phyloP scores from a whole-genome alignment of 2,888 invertebrate species.

The Meteorus colon region DNA sequence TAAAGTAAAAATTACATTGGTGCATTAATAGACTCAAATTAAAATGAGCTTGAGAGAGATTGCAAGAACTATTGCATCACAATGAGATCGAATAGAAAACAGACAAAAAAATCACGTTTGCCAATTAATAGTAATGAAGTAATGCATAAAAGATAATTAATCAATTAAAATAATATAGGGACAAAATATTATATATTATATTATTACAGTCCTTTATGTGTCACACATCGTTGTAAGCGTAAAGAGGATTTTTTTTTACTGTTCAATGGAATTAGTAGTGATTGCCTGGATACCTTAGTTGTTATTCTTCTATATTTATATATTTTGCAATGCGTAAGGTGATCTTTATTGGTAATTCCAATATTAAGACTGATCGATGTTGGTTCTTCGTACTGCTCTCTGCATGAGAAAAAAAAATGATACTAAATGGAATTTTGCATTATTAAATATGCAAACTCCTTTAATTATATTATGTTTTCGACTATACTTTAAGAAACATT shows the following conservation, averaged over 20 bases:
- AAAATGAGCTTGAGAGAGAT: conserved; percentile 21
- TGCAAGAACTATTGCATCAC: conserved; percentile 22
- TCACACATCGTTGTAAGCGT: conserved; percentile 62
- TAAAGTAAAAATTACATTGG: conserved; percentile 52
- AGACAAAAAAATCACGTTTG: conserved; percentile 60
- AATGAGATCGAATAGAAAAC: conserved; percentile 37
- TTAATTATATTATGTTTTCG: conserved; percentile 16
- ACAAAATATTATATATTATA: conserved; percentile 58
- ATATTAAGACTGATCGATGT: conserved; percentile 73
- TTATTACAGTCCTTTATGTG: conserved; percentile 63
- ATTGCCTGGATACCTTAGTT: conserved; percentile 62
- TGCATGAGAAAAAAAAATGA: conserved; percentile 22
- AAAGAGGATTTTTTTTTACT: conserved; percentile 61
- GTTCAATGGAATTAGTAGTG: conserved; percentile 44
- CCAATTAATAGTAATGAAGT: conserved; percentile 68
- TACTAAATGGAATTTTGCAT: conserved; percentile 20
- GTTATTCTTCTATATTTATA: conserved; percentile 69
- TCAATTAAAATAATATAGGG: conserved; percentile 60
- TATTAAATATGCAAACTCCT: conserved; percentile 27
- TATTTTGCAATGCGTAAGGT: conserved; percentile 69
- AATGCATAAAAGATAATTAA: conserved; percentile 62
- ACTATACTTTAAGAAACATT: conserved; percentile 35
- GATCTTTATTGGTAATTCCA: conserved; percentile 70
- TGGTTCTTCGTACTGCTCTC: conserved; percentile 69
- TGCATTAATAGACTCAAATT: conserved; percentile 59